phyloP scores from a whole-genome alignment of 2,113 vertebrate species.

The Garra rufa region DNA sequence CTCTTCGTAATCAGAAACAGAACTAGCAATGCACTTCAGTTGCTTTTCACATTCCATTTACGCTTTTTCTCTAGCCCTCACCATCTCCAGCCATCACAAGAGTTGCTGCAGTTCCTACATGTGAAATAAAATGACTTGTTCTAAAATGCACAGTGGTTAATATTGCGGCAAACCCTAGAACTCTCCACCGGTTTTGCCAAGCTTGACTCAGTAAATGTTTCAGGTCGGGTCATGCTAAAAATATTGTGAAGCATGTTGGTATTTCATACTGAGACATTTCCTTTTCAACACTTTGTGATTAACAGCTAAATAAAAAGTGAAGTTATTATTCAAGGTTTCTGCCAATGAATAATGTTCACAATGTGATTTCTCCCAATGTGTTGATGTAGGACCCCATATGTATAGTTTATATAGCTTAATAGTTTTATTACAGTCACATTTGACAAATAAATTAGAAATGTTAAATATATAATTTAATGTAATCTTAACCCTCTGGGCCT shows the following conservation, averaged over 20 bases:
- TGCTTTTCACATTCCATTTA: conserved; percentile 1
- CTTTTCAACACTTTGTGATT: neutral
- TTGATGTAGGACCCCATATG: neutral
- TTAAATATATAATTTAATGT: neutral
- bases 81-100: no score
- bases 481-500: neutral
- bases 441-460: neutral
- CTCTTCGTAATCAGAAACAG: conserved; percentile 53
- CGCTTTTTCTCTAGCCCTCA: neutral
- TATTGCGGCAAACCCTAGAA: neutral
- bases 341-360: neutral
- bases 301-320: neutral
- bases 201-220: conserved; percentile 5
- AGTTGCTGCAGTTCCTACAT: neutral
- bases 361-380: neutral
- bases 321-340: neutral
- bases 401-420: neutral
- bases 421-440: neutral
- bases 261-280: neutral
- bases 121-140: neutral
- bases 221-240: neutral
- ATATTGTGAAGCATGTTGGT: neutral
- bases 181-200: neutral
- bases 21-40: neutral
- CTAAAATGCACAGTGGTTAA: neutral